phyloP scores from a whole-genome alignment of 2,888 invertebrate species.

The Hartigia nigra region DNA sequence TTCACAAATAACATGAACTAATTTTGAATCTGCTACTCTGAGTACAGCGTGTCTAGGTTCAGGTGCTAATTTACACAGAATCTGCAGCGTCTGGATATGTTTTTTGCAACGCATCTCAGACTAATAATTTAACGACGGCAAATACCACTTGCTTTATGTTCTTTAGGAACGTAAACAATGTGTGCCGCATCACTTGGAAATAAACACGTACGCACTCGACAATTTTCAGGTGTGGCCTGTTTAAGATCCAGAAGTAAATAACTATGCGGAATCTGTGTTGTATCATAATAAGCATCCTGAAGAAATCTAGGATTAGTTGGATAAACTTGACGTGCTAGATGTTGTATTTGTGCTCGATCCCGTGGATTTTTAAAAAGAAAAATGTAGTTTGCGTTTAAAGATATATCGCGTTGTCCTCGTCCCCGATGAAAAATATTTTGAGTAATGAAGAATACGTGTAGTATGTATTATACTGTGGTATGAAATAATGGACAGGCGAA shows the following conservation, averaged over 20 bases:
- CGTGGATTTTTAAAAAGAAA: slow-evolving; percentile 29
- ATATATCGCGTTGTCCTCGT: slow-evolving; percentile 19
- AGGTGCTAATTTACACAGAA: no score
- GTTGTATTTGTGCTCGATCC: slow-evolving; percentile 26
- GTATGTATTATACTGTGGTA: no score
- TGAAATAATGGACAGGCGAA: no score
- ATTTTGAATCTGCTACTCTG: no score
- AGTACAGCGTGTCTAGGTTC: no score
- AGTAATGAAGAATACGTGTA: no score
- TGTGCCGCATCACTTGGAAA: background rate
- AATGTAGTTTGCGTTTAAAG: slow-evolving; percentile 25
- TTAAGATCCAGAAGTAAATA: slow-evolving; percentile 11
- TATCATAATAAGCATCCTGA: slow-evolving; percentile 30
- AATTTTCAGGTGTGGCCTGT: background rate
- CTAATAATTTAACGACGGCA: no score
- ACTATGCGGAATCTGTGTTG: slow-evolving; percentile 21
- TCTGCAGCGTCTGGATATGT: no score
- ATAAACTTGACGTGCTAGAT: slow-evolving; percentile 25
- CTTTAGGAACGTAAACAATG: background rate
- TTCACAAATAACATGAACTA: no score
- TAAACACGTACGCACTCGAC: background rate
- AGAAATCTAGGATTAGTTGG: slow-evolving; percentile 29
- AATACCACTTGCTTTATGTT: background rate
- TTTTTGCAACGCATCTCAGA: no score
- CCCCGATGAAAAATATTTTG: no score